phyloP scores from a whole-genome alignment of 2,888 invertebrate species.

The Hylaea fasciaria region DNA sequence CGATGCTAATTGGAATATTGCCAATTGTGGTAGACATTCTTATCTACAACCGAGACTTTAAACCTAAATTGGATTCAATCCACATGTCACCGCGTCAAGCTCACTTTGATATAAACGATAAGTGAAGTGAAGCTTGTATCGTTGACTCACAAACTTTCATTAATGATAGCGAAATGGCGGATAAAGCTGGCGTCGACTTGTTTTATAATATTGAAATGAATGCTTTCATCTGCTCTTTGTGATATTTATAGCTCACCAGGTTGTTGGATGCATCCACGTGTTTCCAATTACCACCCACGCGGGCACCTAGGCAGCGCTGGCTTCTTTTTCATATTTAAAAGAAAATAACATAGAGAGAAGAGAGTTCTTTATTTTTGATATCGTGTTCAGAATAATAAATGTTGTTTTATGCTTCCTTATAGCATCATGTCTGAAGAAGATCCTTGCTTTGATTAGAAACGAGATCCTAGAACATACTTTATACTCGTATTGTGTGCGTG shows the following conservation, averaged over 20 bases:
- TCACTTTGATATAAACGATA: background rate
- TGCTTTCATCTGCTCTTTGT: conserved; percentile 47
- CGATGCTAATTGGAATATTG: conserved; percentile 45
- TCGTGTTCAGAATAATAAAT: background rate
- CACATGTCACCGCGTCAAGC: background rate
- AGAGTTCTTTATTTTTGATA: conserved; percentile 6
- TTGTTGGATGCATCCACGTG: conserved; percentile 58
- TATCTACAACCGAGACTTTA: conserved; percentile 36
- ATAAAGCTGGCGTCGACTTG: background rate
- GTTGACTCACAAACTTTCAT: conserved; percentile 2
- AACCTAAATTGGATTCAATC: conserved; percentile 35
- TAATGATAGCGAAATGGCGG: conserved; percentile 1
- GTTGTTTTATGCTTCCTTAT: background rate
- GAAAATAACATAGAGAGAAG: conserved; percentile 1
- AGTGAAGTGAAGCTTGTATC: background rate
- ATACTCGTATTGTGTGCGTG: no score
- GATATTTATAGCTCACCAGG: conserved; percentile 55
- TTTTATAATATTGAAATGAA: conserved; percentile 33
- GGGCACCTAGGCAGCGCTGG: conserved; percentile 40
- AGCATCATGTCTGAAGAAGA: background rate
- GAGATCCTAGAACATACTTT: no score
- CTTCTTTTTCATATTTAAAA: conserved; percentile 27
- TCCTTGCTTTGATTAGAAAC: no score
- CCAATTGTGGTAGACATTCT: conserved; percentile 39
- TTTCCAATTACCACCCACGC: conserved; percentile 59